Evolutionary conservation across 2,113 vertebrate genomes (phyloP).

Genomic region (Emydura subglobosa): DNA sequence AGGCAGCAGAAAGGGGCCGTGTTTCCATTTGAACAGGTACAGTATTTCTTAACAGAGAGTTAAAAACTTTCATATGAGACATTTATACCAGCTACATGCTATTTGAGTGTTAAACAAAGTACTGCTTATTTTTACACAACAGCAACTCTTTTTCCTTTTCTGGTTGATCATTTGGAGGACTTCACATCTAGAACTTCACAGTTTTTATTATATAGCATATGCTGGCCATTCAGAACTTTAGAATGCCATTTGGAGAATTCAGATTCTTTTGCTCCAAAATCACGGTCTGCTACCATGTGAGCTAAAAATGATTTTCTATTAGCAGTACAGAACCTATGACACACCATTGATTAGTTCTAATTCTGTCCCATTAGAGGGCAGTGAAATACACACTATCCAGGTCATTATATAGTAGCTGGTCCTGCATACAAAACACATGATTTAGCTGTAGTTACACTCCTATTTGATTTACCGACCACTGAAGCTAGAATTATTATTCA

Average conservation of each 20-base stretch:
- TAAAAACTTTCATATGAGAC: too few relatives aligned
- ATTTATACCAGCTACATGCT: not conserved
- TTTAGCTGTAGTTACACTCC: not conserved
- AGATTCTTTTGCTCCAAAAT: not conserved
- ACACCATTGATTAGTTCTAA: not conserved
- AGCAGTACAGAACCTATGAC: not conserved
- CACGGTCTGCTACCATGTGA: accelerated
- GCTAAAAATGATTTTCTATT: not conserved
- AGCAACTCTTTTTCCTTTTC: accelerated
- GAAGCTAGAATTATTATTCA: not conserved
- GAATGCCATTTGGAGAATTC: not conserved
- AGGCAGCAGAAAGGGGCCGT: not conserved
- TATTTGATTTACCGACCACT: not conserved
- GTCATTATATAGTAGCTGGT: not conserved
- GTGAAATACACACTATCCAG: not conserved
- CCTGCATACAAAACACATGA: not conserved
- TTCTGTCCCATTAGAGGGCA: not conserved
- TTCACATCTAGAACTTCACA: not conserved
- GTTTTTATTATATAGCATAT: not conserved
- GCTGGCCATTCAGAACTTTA: not conserved
- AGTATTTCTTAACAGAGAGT: too few relatives aligned
- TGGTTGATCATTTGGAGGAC: not conserved
- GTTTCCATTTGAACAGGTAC: not conserved
- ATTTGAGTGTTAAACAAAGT: not conserved
- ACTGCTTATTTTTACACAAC: not conserved